Evolutionary conservation across 2,797 vertebrate genomes (phyloP).

Genomic region (Aselliscus stoliczkanus): DNA sequence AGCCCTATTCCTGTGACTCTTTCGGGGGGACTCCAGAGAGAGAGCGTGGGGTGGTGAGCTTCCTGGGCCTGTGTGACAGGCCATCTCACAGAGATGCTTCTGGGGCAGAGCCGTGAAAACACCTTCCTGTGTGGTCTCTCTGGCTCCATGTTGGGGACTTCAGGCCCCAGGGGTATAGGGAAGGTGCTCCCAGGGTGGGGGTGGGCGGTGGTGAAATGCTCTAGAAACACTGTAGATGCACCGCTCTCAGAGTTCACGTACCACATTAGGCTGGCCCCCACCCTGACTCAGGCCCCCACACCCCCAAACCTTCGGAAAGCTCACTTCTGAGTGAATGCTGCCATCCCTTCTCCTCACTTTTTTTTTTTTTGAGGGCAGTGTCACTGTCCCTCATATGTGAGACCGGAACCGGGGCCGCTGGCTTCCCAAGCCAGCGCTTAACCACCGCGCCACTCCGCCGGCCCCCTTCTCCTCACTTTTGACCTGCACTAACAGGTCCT

Average conservation of each 20-base stretch:
- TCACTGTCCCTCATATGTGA: too few species aligned
- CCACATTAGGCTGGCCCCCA: background rate
- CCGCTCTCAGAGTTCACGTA: too few species aligned
- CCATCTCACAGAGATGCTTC: background rate
- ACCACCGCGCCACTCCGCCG: too few species aligned
- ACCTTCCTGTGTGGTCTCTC: accelerated
- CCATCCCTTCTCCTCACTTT: background rate
- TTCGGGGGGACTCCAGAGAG: background rate
- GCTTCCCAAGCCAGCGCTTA: too few species aligned
- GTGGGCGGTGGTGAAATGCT: too few species aligned
- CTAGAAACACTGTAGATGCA: background rate
- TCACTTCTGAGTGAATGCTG: too few species aligned
- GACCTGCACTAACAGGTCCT: background rate
- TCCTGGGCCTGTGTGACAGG: accelerated
- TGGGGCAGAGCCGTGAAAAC: accelerated
- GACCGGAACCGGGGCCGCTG: too few species aligned
- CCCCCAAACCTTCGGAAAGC: too few species aligned
- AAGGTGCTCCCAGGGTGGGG: too few species aligned
- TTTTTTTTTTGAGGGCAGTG: too few species aligned
- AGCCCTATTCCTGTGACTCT: accelerated
- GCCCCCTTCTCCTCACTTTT: background rate
- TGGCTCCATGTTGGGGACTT: background rate
- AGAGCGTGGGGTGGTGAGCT: background rate
- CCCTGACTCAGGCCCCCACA: background rate
- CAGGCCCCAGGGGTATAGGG: accelerated